A percentile compares a stretch with the other conserved stretches of the same genome.
Evolutionary conservation across 2,113 vertebrate genomes (phyloP).

Genomic region (Rhinoptilus africanus): DNA sequence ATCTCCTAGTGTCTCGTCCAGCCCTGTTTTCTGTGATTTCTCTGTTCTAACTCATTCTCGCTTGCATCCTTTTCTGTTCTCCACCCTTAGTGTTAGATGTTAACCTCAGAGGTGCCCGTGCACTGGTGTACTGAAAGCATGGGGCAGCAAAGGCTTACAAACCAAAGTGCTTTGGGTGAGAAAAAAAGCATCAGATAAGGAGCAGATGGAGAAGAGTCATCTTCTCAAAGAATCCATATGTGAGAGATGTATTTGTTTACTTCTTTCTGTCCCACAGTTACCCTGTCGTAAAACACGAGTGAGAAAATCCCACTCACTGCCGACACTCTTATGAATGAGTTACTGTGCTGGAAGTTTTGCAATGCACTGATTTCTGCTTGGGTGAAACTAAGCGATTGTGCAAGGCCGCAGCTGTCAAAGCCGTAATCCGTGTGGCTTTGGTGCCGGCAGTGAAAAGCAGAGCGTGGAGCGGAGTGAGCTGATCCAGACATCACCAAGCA

Average conservation of each 20-base stretch:
- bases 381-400: neutral
- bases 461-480: neutral
- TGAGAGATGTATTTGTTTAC: neutral
- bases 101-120: neutral
- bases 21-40: neutral
- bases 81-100: neutral
- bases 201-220: neutral
- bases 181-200: neutral
- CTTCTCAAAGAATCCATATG: neutral
- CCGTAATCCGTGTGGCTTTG: neutral
- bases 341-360: slow-evolving; percentile 14
- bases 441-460: neutral
- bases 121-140: neutral
- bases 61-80: neutral
- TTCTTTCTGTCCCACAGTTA: neutral
- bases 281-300: fast-evolving
- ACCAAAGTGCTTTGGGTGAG: neutral
- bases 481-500: neutral
- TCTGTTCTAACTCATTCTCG: neutral
- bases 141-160: neutral
- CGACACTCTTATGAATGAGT: neutral
- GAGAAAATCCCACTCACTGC: neutral
- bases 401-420: slow-evolving; percentile 32
- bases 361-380: neutral
- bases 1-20: neutral